Base-by-base conservation (phyloP, 2,113 vertebrate genomes). In the Rhombomys opimus region DNA sequence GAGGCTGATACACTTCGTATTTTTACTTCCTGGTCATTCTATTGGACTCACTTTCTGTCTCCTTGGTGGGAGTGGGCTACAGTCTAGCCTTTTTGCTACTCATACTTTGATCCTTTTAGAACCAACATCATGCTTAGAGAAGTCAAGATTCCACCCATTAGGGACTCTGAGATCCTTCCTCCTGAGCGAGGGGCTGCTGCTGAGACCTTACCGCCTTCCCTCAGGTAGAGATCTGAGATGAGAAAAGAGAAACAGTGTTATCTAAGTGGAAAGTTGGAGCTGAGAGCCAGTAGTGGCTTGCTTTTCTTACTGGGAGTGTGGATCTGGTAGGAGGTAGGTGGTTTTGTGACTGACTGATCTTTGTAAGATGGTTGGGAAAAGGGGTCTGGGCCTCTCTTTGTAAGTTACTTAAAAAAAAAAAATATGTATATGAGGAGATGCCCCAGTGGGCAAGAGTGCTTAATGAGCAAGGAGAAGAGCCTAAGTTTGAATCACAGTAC, bases 111-210 rank as follows among this genome's bases (percentile, higher is more conserved):
- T 91, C 46, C 67, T 91, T 9, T 52, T 73, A 32, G 76, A 32
- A 80, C 32, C 57, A 75, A n/a, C 30, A 35, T 38, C n/a, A 9
- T n/a, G 12, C 57, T 78, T 87, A 94, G 77, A 91, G 91, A 97
- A 90, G 81, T 94, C 80, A 80, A 91, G 27, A 32, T 9, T 14
- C 12, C 32, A 50, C 32, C 75, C 76, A 72, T 14, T 5, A 82
- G 80, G 82, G 76, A 67, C 70, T 35, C 32, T 57, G 70, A 86
- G 20, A 65, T 70, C 81, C 70, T 61, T 46, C 46, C 52, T 68
- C 14, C n/a, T 35, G 65, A n/a, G 80, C 35, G 32, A 11, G 9
- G 73, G n/a, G 50, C 68, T 89, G 84, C 61, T 32, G 77, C 75
- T 75, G 85, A 76, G 73, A 92, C 78, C 67, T 81, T 59, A 17